Evolutionary conservation across 1,140 invertebrate genomes (phyloP).

Genomic region (Hyposmocoma kahamanoa): DNA sequence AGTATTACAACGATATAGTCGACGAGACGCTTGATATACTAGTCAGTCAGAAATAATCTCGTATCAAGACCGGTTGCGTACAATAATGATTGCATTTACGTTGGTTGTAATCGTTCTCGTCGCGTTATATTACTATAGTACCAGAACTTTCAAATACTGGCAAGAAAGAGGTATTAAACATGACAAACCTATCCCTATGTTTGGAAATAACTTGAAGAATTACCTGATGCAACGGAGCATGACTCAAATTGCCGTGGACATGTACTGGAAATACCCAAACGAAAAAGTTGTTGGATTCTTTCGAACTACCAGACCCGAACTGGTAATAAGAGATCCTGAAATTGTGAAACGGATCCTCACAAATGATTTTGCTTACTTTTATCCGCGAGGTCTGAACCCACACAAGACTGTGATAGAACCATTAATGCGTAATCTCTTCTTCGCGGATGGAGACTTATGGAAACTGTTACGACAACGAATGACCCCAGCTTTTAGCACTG

Average conservation of each 20-base stretch:
- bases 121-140: not conserved
- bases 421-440: not conserved
- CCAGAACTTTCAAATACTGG: not conserved
- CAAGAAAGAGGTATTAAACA: not conserved
- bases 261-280: not conserved
- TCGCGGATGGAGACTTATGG: not conserved
- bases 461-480: not conserved
- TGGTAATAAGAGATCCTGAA: not conserved
- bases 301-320: not conserved
- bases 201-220: not conserved
- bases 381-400: not conserved
- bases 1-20: not conserved
- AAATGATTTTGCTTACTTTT: not conserved
- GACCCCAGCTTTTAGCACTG: not conserved
- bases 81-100: not conserved
- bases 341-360: not conserved
- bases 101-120: not conserved
- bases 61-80: too few relatives aligned
- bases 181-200: not conserved
- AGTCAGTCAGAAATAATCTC: too few relatives aligned
- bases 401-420: not conserved
- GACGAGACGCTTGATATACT: too few relatives aligned
- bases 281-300: constrained; percentile 1
- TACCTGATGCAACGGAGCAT: not conserved
- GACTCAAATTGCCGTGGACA: not conserved